Evolutionary conservation across 2,888 invertebrate genomes (phyloP).

Genomic region (Icerya purchasi): DNA sequence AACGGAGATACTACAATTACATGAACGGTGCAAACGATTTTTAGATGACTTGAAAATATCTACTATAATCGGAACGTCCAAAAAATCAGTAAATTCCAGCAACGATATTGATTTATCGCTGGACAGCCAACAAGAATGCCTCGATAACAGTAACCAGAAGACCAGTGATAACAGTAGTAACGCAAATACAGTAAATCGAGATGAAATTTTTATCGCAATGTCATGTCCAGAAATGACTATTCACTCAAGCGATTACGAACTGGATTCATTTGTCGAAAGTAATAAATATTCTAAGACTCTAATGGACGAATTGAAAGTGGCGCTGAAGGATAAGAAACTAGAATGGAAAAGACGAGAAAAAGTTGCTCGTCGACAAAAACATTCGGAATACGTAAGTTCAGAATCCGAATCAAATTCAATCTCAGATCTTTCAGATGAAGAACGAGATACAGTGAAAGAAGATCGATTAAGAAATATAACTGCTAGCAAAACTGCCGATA

Average conservation of each 20-base stretch:
- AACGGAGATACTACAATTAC: not conserved
- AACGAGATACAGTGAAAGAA: not conserved
- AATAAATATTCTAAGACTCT: conserved; percentile 3
- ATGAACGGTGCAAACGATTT: not conserved
- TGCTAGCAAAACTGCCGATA: no score
- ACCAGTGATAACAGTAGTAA: not conserved
- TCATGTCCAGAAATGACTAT: no score
- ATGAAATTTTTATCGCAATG: not conserved
- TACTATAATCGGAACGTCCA: not conserved
- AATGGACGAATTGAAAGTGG: conserved; percentile 9
- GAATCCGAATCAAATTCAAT: not conserved
- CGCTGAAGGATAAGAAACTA: conserved; percentile 4
- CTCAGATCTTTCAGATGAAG: not conserved
- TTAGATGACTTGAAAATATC: not conserved
- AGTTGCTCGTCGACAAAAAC: conserved; percentile 4
- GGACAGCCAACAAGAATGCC: not conserved
- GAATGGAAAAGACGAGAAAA: conserved; percentile 11
- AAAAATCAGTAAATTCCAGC: not conserved
- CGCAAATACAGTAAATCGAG: not conserved
- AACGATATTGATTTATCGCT: not conserved
- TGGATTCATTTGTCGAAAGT: not conserved
- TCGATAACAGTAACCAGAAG: not conserved
- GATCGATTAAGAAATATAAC: not conserved
- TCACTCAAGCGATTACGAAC: not conserved
- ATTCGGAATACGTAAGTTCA: not conserved